phyloP scores from a whole-genome alignment of 2,113 vertebrate genomes.

The Indicator maculatus region DNA sequence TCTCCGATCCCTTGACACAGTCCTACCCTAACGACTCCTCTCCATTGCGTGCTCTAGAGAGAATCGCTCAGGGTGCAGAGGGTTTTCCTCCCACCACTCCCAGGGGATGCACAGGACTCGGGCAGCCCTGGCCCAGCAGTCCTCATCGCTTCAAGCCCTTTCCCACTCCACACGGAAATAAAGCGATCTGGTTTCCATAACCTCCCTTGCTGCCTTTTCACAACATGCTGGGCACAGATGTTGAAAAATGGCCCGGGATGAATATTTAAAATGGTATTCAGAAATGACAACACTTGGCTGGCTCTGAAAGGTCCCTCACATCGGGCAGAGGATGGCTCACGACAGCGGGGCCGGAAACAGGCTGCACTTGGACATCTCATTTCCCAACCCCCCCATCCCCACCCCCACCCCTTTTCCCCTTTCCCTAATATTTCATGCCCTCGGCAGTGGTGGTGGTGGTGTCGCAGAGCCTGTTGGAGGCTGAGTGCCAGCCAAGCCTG shows the following conservation, averaged over 20 bases:
- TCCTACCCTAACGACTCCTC: neutral
- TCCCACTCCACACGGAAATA: constrained; percentile 20
- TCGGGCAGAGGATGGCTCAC: neutral
- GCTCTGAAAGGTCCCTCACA: constrained; percentile 62
- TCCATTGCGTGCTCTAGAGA: neutral
- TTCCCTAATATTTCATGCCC: neutral
- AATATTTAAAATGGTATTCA: constrained; percentile 65
- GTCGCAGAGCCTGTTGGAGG: constrained; percentile 8
- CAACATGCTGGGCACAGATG: constrained; percentile 52
- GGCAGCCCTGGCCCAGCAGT: neutral
- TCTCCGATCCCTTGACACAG: neutral
- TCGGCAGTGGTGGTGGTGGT: neutral
- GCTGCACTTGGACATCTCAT: constrained; percentile 36
- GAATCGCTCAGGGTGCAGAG: neutral
- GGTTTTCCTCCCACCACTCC: neutral
- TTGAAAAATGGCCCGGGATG: constrained; percentile 59
- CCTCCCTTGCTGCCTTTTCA: constrained; percentile 38
- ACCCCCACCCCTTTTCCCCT: neutral
- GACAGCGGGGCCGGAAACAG: constrained; percentile 26
- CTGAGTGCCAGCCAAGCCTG: constrained; percentile 53
- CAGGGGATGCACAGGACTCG: neutral
- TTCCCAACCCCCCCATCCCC: neutral
- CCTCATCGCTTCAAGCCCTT: neutral
- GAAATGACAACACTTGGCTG: constrained; percentile 54
- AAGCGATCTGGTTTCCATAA: constrained; percentile 64